These are phyloP conservation scores for Aleiodes testaceus DNA, from an alignment of 2,888 invertebrate species.

Conservation along the genomic window DNA sequence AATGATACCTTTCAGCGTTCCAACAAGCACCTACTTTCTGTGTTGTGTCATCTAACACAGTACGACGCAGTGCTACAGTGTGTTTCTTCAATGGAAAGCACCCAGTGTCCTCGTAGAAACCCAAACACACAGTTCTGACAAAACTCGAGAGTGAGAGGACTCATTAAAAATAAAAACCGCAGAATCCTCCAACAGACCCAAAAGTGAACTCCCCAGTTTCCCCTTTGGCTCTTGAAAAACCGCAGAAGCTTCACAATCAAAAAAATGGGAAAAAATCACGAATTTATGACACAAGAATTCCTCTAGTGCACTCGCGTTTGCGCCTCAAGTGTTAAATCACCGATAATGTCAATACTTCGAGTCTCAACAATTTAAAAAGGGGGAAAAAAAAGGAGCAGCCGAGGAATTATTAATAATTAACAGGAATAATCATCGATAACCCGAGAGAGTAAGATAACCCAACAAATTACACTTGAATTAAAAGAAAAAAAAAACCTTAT, in stretches of 20 bases:
- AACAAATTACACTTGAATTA: not conserved
- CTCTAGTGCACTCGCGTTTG: slow-evolving; percentile 59
- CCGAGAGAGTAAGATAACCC: slow-evolving; percentile 34
- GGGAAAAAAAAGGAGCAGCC: not conserved
- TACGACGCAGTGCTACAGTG: no score
- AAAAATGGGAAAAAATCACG: not conserved
- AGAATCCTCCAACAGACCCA: no score
- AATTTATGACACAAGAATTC: no score
- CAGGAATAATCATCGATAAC: slow-evolving; percentile 42
- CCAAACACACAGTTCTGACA: slow-evolving; percentile 2
- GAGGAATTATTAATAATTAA: slow-evolving; percentile 49
- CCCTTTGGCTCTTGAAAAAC: no score
- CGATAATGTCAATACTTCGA: slow-evolving; percentile 64
- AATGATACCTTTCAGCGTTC: no score
- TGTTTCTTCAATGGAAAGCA: no score
- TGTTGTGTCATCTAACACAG: no score
- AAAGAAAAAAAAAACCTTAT: no score
- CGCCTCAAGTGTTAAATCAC: slow-evolving; percentile 60
- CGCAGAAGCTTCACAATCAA: slow-evolving; percentile 12
- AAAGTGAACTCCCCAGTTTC: no score
- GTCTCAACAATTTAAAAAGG: slow-evolving; percentile 48
- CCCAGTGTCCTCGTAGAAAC: slow-evolving; percentile 41
- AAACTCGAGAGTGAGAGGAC: not conserved
- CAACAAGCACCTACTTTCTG: no score
- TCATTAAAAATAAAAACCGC: slow-evolving; percentile 37